Evolutionary conservation across 2,888 invertebrate genomes (phyloP).

Genomic region (Nomada goodeniana): DNA sequence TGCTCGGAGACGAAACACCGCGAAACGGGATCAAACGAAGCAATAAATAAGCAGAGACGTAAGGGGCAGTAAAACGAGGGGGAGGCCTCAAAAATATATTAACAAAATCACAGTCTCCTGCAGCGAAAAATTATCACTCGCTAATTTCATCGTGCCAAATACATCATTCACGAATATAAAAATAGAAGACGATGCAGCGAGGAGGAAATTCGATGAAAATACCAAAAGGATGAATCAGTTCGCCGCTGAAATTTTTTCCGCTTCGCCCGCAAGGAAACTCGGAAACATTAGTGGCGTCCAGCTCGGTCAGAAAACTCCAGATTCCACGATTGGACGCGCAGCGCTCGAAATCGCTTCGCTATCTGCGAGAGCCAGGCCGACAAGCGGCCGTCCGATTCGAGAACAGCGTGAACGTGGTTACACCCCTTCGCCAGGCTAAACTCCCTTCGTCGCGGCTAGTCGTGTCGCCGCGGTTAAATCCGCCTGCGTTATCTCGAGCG

Average conservation of each 20-base stretch:
- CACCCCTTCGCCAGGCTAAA: background rate
- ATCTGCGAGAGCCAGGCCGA: conserved; percentile 35
- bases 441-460: conserved; percentile 19
- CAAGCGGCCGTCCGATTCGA: conserved; percentile 41
- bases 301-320: background rate
- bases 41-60: background rate
- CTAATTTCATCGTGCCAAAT: too few relatives aligned
- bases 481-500: conserved; percentile 62
- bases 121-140: background rate
- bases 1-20: background rate
- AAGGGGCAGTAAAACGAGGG: background rate
- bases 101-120: background rate
- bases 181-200: too few relatives aligned
- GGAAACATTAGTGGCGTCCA: background rate
- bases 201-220: too few relatives aligned
- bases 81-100: background rate
- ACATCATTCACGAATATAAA: too few relatives aligned
- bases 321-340: conserved; percentile 29
- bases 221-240: too few relatives aligned
- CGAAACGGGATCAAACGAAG: background rate
- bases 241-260: too few relatives aligned
- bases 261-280: too few relatives aligned
- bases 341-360: conserved; percentile 22
- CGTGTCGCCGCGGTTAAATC: conserved; percentile 66
- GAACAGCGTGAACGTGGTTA: conserved; percentile 48